Conservation (phyloP, 2,888 invertebrate species). For the Pachliopta kotzebuea region DNA sequence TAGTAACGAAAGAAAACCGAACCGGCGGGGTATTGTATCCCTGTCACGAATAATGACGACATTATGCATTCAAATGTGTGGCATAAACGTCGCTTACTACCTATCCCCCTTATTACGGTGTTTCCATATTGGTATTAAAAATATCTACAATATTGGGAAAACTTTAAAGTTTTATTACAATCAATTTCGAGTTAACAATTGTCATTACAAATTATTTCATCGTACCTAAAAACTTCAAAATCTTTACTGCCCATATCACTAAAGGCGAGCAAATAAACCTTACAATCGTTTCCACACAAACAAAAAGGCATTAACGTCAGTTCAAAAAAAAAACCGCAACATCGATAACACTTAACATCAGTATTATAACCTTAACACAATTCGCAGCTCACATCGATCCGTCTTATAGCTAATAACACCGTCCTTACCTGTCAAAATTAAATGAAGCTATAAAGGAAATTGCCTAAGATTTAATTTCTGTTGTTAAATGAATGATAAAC, state of each 20-base stretch:
- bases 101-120: too few relatives aligned
- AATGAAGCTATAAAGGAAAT: slow-evolving; percentile 11
- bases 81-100: not conserved
- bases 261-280: too few relatives aligned
- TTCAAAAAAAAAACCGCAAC: not conserved
- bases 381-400: not conserved
- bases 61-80: slow-evolving; percentile 18
- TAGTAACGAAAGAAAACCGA: not conserved
- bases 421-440: slow-evolving; percentile 14
- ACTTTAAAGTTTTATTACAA: too few relatives aligned
- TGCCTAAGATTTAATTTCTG: slow-evolving; percentile 5
- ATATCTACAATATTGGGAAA: too few relatives aligned
- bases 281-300: not conserved
- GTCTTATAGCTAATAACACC: slow-evolving; percentile 10
- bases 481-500: slow-evolving; percentile 1
- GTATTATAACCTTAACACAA: slow-evolving; percentile 1
- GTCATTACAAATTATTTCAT: not conserved
- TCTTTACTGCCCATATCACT: not conserved
- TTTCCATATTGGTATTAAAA: too few relatives aligned
- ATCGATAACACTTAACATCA: not conserved
- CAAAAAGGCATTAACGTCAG: not conserved
- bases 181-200: too few relatives aligned
- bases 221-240: slow-evolving; percentile 10
- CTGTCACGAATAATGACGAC: slow-evolving; percentile 8
- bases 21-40: not conserved